Evolutionary conservation across 2,113 vertebrate genomes (phyloP), one percentile per base, ranked within the genome.

Genomic region (Lucifuga dentata): DNA sequence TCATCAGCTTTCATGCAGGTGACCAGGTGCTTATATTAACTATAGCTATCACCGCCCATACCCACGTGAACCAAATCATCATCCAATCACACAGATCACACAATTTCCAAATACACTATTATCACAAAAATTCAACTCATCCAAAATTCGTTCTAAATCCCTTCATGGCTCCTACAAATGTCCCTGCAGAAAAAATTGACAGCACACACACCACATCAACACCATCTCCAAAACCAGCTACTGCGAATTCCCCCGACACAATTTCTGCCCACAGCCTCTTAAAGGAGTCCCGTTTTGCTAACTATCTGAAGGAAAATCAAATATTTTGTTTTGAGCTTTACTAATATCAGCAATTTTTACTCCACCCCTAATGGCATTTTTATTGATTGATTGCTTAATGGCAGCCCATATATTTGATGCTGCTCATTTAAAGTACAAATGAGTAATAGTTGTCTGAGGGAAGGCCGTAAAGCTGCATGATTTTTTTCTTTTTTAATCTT

Each of bases 321-420:
- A 98, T 94, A 96, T 97, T 98, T 97, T 95, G 94, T 97, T 91
- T 97, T 94, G 94, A 93, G 94, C 94, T 94, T 94, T 94, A 94
- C 95, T 95, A 96, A 98, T 97, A 97, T 96, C 95, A 96, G 95
- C 94, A 92, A 94, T 95, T 97, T 95, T 96, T 95, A 95, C 94
- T 93, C 93, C 93, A 92, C 93, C 93, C 93, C 94, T 98, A 98
- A 98, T 95, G 95, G 95, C 93, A 93, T 96, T 98, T 96, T 95
- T 95, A 98, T 98, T 96, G 96, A 97, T 97, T 94, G 89, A 89
- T 86, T 87, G 92, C 93, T 95, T 96, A 97, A 97, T 97, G 95
- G 95, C 89, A 92, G 92, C 93, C 94, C 94, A 94, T 95, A 96
- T 98, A 98, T 97, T 95, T 96, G 95, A 96, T 95, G 95, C 93